These are phyloP conservation scores for Terrapene triunguis DNA, from an alignment of 2,113 vertebrate genomes.

Conservation along the genomic window DNA sequence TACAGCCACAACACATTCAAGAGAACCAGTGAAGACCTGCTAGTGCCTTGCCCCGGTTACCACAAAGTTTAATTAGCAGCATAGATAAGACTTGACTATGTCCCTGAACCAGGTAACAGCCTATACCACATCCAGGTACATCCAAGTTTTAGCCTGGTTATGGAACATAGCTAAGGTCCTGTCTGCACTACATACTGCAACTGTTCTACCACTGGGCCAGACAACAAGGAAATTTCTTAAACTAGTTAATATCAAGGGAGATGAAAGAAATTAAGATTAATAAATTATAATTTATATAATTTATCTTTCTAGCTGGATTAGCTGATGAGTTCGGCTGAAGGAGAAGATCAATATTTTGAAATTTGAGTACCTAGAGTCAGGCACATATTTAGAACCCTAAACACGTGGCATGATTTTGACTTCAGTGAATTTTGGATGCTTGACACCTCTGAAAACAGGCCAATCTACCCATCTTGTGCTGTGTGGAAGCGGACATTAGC, in stretches of 20 bases:
- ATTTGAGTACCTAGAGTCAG: background rate
- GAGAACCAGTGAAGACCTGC: background rate
- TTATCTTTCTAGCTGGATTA: background rate
- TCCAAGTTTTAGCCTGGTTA: background rate
- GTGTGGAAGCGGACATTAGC: background rate
- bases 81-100: background rate
- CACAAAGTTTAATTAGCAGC: background rate
- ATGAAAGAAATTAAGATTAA: background rate
- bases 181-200: background rate
- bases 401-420: background rate
- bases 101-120: background rate
- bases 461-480: background rate
- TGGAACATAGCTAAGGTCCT: background rate
- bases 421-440: background rate
- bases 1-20: background rate
- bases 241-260: constrained; percentile 13
- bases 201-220: background rate
- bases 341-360: background rate
- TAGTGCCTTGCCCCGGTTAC: background rate
- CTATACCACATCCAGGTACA: background rate
- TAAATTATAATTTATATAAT: background rate
- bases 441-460: background rate
- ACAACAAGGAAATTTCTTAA: constrained; percentile 15
- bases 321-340: background rate
- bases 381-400: background rate